Evolutionary conservation across 2,888 invertebrate genomes (phyloP).

Genomic region (Archips xylosteana): DNA sequence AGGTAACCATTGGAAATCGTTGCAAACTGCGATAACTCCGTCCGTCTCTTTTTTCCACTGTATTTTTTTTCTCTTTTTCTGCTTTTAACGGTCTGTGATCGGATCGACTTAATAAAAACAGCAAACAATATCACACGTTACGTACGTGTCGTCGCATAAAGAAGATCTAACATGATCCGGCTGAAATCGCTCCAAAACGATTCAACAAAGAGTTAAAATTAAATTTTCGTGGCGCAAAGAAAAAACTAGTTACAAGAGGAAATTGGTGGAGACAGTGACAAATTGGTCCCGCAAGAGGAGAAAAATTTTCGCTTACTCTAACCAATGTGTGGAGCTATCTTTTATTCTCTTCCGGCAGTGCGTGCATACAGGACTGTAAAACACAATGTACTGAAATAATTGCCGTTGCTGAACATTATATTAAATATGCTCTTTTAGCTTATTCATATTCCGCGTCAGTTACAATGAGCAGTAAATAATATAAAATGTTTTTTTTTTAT

Average conservation of each 20-base stretch:
- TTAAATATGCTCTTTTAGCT: constrained; percentile 48
- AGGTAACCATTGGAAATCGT: too few species aligned
- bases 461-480: constrained; percentile 4
- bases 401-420: constrained; percentile 52
- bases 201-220: constrained; percentile 81
- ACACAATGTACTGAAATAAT: constrained; percentile 65
- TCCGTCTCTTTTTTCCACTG: too few species aligned
- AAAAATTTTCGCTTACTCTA: constrained; percentile 58
- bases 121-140: not conserved
- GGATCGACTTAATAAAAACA: not conserved
- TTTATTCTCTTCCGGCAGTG: constrained; percentile 52
- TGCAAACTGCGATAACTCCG: too few species aligned
- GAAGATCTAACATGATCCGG: constrained; percentile 34
- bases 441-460: constrained; percentile 30
- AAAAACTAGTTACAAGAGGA: constrained; percentile 84
- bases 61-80: not conserved
- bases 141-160: not conserved
- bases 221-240: constrained; percentile 83
- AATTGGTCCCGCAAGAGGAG: constrained; percentile 78
- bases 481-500: too few species aligned
- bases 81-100: not conserved
- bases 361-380: constrained; percentile 58
- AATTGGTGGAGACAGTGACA: constrained; percentile 84
- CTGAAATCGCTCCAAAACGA: constrained; percentile 68
- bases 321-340: constrained; percentile 54